phyloP scores from a whole-genome alignment of 1,140 invertebrate genomes.

The Whitmania pigra region DNA sequence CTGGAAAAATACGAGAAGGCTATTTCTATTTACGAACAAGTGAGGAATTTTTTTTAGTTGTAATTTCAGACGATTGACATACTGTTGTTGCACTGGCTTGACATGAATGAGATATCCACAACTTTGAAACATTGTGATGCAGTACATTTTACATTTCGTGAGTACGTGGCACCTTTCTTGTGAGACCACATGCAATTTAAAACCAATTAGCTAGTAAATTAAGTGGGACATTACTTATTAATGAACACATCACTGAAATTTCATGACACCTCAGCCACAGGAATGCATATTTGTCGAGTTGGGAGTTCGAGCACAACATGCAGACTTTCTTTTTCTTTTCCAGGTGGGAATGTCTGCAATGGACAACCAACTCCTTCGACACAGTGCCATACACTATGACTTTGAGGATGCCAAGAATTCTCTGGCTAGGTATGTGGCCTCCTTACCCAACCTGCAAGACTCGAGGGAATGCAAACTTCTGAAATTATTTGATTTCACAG shows the following conservation, averaged over 20 bases:
- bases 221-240: background rate
- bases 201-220: background rate
- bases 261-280: too few relatives aligned
- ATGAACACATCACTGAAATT: background rate
- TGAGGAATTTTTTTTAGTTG: constrained; percentile 27
- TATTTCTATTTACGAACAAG: constrained; percentile 90
- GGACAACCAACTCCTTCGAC: constrained; percentile 87
- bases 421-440: constrained; percentile 78
- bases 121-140: too few relatives aligned
- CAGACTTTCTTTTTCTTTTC: constrained; percentile 18
- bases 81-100: too few relatives aligned
- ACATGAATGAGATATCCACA: too few relatives aligned
- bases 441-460: constrained; percentile 83
- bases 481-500: constrained; percentile 54
- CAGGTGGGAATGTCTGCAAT: constrained; percentile 79
- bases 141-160: too few relatives aligned
- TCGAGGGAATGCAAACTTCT: constrained; percentile 87
- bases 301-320: too few relatives aligned
- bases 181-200: background rate
- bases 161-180: too few relatives aligned
- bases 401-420: constrained; percentile 83
- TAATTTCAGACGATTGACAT: background rate
- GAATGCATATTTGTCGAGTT: too few relatives aligned
- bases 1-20: constrained; percentile 93
- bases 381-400: constrained; percentile 84